Evolutionary conservation across 2,113 vertebrate species (phyloP).

Genomic region (Bubo scandiacus): DNA sequence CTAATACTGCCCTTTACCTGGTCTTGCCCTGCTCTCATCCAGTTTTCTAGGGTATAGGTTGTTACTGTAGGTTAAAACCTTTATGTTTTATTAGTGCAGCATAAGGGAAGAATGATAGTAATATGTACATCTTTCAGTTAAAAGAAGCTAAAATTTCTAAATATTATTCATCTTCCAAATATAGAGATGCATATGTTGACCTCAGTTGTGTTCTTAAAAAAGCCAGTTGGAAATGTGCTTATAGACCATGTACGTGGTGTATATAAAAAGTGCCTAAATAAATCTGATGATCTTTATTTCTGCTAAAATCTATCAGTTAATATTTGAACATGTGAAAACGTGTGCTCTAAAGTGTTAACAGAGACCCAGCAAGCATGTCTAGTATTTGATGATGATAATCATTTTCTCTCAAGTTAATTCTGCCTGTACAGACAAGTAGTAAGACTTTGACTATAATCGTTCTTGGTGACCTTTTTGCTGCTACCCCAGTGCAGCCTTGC

Average conservation of each 20-base stretch:
- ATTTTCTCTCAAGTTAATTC: neutral
- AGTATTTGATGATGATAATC: neutral
- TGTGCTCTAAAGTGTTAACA: neutral
- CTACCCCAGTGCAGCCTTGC: neutral
- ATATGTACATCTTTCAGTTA: neutral
- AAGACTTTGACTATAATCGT: neutral
- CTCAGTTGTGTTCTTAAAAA: neutral
- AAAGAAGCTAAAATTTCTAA: neutral
- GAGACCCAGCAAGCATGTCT: neutral
- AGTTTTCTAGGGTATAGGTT: neutral
- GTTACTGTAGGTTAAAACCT: neutral
- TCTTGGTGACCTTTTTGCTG: neutral
- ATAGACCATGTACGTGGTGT: neutral
- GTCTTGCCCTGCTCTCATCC: neutral
- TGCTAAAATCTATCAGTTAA: neutral
- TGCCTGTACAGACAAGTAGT: neutral
- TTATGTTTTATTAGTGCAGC: neutral
- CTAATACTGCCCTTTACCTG: neutral
- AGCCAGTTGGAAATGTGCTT: neutral
- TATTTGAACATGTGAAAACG: neutral
- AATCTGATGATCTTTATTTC: neutral
- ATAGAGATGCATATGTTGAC: neutral
- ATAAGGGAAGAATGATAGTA: neutral
- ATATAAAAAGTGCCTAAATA: neutral
- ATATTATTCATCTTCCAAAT: neutral